Percentiles rank a stretch among this genome's conserved stretches.
Conservation (phyloP, 2,888 invertebrate genomes). For the Dicyrtoma fusca region DNA sequence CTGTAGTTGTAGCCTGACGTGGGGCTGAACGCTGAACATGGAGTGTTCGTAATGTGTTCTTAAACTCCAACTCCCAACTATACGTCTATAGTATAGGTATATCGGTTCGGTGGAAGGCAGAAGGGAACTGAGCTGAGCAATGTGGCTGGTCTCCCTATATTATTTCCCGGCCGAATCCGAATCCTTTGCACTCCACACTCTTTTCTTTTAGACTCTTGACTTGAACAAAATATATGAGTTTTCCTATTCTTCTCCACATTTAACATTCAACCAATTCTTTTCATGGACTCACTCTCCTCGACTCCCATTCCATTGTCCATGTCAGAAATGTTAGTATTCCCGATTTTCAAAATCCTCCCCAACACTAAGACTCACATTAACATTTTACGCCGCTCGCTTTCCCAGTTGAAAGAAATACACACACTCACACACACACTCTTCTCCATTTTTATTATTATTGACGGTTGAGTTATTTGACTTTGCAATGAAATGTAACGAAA, state of each 20-base stretch:
- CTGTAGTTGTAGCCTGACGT: not conserved
- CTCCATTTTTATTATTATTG: not conserved
- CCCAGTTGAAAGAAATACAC: too few relatives aligned
- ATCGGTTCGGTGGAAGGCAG: too few relatives aligned
- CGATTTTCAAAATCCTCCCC: too few relatives aligned
- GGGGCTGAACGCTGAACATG: too few relatives aligned
- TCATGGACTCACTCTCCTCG: conserved; percentile 11
- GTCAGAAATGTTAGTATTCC: not conserved
- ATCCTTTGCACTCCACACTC: not conserved
- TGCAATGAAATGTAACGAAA: not conserved
- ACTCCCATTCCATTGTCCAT: not conserved
- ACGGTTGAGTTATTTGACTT: not conserved
- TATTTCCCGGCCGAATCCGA: not conserved
- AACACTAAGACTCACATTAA: too few relatives aligned
- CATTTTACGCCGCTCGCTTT: too few relatives aligned
- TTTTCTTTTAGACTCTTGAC: conserved; percentile 39
- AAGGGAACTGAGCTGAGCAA: not conserved
- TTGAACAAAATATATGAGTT: conserved; percentile 31
- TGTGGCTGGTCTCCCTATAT: conserved; percentile 9
- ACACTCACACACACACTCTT: too few relatives aligned
- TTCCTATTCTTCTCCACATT: conserved; percentile 10
- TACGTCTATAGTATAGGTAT: too few relatives aligned
- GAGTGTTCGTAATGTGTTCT: conserved; percentile 1
- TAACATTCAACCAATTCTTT: conserved; percentile 12
- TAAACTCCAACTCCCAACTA: not conserved